Evolutionary conservation across 2,888 invertebrate genomes (phyloP), one percentile per base, ranked within the genome.

Genomic region (Pyrochroa serraticornis): DNA sequence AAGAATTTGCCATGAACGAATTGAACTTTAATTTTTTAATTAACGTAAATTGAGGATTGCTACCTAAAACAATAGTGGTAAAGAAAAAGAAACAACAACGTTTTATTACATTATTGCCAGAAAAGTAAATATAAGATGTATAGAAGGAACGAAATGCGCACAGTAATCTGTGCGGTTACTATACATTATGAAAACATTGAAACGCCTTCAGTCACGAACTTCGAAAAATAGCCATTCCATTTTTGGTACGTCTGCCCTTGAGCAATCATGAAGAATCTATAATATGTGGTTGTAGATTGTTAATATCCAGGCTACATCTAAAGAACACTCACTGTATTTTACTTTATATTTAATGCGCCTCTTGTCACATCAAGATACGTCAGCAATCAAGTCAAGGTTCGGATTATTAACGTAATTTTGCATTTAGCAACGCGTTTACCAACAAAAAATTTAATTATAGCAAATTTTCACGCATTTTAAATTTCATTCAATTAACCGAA

Each of bases 201-300:
- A 70, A 65, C 67, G 69, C 69, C 70, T 71, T 69, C 66, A 74
- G 75, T 71, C 73, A 73, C 72, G 72, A 71, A 71, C 68, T 72
- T 73, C 71, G 70, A 75, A 75, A 75, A 76, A 76, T 75, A 75
- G 69, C 69, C 71, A 74, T 75, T 71, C 75, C 75, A 71, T 75
- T 76, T 76, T 76, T 75, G 75, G 75, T 75, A 71, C 66, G 75
- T 75, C 74, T 75, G 75, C 75, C 75, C 76, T 75, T 75, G 75
- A 75, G 73, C 71, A 65, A 74, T 71, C 71, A 66, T 63, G 71
- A 71, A 70, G 69, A 73, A 72, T 71, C 72, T 72, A 67, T 72
- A 72, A 69, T 71, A 69, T 70, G 68, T 67, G 67, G 68, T 69
- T 71, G 65, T 65, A 58, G 53, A 62, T 57, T 64, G 60, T 64